Evolutionary conservation across 2,113 vertebrate species (phyloP).

Genomic region (Ophthalmotilapia sp.): DNA sequence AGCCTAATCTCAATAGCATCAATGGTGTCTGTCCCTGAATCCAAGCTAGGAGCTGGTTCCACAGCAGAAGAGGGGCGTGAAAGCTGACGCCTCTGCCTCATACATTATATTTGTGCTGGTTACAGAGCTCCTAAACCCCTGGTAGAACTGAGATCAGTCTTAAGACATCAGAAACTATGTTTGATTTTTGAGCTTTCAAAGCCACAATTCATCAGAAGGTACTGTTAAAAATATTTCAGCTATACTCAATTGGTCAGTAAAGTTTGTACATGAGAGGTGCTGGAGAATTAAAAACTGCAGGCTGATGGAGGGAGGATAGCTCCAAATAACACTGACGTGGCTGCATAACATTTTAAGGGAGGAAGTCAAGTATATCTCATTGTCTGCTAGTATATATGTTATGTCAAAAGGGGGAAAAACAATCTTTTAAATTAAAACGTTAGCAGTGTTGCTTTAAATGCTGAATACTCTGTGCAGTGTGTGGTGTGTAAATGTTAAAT

Average conservation of each 20-base stretch:
- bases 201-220: background rate
- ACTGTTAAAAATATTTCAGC: background rate
- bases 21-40: background rate
- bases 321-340: background rate
- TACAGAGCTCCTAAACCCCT: background rate
- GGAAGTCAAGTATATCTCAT: background rate
- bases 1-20: background rate
- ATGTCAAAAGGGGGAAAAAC: background rate
- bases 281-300: background rate
- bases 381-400: background rate
- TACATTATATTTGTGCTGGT: background rate
- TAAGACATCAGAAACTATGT: background rate
- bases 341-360: background rate
- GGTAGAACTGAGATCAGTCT: background rate
- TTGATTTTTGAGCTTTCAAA: background rate
- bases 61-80: background rate
- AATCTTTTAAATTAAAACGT: background rate
- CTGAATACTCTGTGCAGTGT: background rate
- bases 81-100: background rate
- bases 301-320: background rate
- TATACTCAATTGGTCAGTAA: background rate
- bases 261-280: background rate
- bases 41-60: background rate
- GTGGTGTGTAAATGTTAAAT: slow-evolving; percentile 21
- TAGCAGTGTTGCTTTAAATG: background rate